Evolutionary conservation across 2,888 invertebrate species (phyloP), one percentile per base, ranked within the genome.

Genomic region (Iphiclides podalirius): DNA sequence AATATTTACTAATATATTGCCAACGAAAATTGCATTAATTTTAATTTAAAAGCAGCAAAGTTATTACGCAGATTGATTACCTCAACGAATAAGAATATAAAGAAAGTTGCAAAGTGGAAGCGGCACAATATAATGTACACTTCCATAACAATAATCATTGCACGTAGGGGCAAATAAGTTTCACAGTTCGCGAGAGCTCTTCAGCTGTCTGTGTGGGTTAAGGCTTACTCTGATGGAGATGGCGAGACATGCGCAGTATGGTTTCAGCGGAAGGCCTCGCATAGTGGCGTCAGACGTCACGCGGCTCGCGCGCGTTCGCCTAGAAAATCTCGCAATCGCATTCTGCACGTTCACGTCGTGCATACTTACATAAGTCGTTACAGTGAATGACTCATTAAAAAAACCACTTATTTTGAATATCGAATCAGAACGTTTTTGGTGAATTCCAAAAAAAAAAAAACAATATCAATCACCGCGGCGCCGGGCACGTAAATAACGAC

Each of bases 181-280:
- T 64, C 64, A 67, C 63, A 65, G 66, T 60, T 64, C 67, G 73
- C 69, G 66, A 66, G 63, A 67, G 70, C 67, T 70, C 64, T 70
- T 66, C 69, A 68, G 70, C 70, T 72, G 74, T 70, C 67, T 60
- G 76, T 80, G 80, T 82, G 80, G 74, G 75, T 78, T 70, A 60
- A 67, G 75, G 77, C 67, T 83, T 78, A 76, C 70, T 71, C 76
- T 71, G 64, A 67, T 67, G 64, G 72, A 79, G 75, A 77, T 86
- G 66, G 66, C 64, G 72, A 78, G 75, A 77, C 87, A 85, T 86
- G 87, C 87, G 87, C 86, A 73, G 63, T 79, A 69, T 54, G 63
- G 47, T 59, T 54, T 64, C 59, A 58, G 62, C 53, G 58, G 61
- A 59, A 57, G 52, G 53, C 56, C 52, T 53, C 64, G 61, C 68